Evolutionary conservation across 2,888 invertebrate genomes (phyloP).

Genomic region (Agapostemon virescens): DNA sequence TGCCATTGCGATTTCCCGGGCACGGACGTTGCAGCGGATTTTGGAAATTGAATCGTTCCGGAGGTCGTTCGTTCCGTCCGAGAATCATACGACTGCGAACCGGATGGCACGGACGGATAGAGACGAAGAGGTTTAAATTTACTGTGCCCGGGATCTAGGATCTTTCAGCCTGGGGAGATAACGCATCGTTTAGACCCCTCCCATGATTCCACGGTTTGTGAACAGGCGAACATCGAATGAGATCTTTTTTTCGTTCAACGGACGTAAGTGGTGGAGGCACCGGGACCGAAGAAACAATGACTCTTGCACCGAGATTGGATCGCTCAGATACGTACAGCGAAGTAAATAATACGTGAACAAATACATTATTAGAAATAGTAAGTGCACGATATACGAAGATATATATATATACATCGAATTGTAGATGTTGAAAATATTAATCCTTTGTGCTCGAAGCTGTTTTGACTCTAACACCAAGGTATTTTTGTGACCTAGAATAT

Average conservation of each 20-base stretch:
- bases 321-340: no score
- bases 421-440: no score
- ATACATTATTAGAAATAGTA: no score
- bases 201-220: background rate
- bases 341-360: no score
- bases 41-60: slow-evolving; percentile 25
- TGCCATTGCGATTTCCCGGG: background rate
- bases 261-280: background rate
- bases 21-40: slow-evolving; percentile 12
- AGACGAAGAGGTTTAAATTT: background rate
- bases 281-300: background rate
- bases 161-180: background rate
- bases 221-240: background rate
- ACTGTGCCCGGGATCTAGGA: slow-evolving; percentile 2
- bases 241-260: background rate
- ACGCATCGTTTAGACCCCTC: background rate
- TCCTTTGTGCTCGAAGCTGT: no score
- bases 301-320: background rate
- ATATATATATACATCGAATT: no score
- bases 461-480: no score
- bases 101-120: background rate
- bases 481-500: no score
- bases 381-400: no score
- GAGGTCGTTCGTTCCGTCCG: background rate
- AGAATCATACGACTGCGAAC: background rate